Conservation (phyloP, 2,113 vertebrate species). For the Notechis scutatus region DNA sequence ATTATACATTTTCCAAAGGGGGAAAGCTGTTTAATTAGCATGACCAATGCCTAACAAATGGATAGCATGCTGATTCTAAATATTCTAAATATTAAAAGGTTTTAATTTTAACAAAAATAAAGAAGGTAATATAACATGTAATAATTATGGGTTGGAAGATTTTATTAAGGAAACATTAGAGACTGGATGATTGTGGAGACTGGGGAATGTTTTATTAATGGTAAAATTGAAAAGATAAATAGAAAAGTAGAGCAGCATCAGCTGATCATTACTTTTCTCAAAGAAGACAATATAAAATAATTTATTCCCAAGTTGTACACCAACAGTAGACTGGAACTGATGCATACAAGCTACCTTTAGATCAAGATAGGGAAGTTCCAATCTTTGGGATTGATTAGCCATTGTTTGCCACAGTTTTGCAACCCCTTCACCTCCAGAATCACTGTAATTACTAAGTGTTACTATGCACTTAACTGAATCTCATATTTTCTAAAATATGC, state of each 20-base stretch:
- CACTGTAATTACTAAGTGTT: not conserved
- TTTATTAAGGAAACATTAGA: not conserved
- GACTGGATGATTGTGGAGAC: not conserved
- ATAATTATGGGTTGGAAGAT: not conserved
- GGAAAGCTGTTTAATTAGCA: not conserved
- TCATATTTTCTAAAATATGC: not conserved
- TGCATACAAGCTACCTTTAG: not conserved
- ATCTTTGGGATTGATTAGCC: not conserved
- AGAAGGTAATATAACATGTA: not conserved
- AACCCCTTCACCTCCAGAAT: not conserved
- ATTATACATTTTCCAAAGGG: not conserved
- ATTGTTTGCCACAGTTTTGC: not conserved
- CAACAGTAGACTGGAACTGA: not conserved
- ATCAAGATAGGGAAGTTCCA: not conserved
- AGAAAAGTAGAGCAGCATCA: not conserved
- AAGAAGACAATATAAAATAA: not conserved
- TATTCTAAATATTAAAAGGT: not conserved
- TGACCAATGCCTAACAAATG: not conserved
- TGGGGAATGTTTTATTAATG: not conserved
- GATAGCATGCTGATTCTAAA: not conserved
- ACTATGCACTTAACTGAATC: not conserved
- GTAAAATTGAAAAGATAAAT: not conserved
- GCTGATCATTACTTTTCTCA: not conserved
- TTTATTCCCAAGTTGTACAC: not conserved
- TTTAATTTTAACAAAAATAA: not conserved